Evolutionary conservation across 2,888 invertebrate species (phyloP).

Genomic region (Erynnis tages): DNA sequence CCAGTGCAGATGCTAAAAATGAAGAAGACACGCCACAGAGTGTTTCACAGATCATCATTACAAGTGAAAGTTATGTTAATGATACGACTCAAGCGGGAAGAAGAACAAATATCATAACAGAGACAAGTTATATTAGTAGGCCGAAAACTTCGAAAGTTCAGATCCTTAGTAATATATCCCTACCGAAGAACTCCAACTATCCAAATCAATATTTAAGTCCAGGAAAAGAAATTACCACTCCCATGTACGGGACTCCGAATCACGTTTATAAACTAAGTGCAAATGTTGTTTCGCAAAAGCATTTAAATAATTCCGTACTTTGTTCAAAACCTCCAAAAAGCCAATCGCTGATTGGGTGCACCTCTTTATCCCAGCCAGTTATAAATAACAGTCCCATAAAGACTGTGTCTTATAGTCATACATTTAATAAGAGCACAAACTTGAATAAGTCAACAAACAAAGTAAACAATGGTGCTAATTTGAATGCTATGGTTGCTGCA

Average conservation of each 20-base stretch:
- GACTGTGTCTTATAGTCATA: slow-evolving; percentile 68
- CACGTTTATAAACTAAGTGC: slow-evolving; percentile 71
- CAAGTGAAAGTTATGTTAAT: slow-evolving; percentile 71
- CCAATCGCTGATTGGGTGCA: slow-evolving; percentile 68
- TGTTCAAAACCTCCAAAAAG: slow-evolving; percentile 66
- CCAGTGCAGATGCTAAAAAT: slow-evolving; percentile 62
- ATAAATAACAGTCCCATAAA: slow-evolving; percentile 68
- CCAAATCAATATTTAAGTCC: slow-evolving; percentile 64
- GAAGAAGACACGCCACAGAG: slow-evolving; percentile 66
- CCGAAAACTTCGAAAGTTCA: slow-evolving; percentile 75
- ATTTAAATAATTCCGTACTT: slow-evolving; percentile 66
- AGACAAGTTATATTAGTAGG: slow-evolving; percentile 63
- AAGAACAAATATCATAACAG: slow-evolving; percentile 66
- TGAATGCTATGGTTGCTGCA: slow-evolving; percentile 69
- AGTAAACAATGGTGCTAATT: slow-evolving; percentile 75
- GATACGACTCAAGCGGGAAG: slow-evolving; percentile 56
- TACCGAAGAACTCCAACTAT: slow-evolving; percentile 69
- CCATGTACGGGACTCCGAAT: slow-evolving; percentile 67
- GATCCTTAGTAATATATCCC: slow-evolving; percentile 74
- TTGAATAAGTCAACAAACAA: slow-evolving; percentile 66
- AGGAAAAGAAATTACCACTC: slow-evolving; percentile 62
- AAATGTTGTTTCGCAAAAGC: slow-evolving; percentile 63
- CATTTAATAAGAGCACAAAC: slow-evolving; percentile 69
- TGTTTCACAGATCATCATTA: slow-evolving; percentile 73
- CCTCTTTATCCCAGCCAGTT: slow-evolving; percentile 59